These are phyloP conservation scores for Drosophila neocordata DNA, from an alignment of 1,140 invertebrate species.

Conservation along the genomic window DNA sequence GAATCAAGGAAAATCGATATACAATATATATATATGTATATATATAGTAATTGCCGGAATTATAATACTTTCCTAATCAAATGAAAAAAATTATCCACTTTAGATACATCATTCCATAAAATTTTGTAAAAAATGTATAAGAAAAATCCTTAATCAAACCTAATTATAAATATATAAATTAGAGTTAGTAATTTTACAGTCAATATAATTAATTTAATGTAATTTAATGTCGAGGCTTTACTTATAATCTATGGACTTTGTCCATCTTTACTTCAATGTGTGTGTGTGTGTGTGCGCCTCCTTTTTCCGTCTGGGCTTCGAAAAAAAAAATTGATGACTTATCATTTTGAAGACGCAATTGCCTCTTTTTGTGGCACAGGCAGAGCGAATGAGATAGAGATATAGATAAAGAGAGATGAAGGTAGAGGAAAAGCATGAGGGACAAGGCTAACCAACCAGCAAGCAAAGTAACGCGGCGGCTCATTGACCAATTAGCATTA, in stretches of 20 bases:
- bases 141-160: too few relatives aligned
- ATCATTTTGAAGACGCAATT: conserved; percentile 10
- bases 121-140: too few relatives aligned
- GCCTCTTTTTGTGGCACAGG: conserved; percentile 1
- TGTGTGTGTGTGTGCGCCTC: not conserved
- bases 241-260: not conserved
- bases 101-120: too few relatives aligned
- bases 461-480: conserved; percentile 25
- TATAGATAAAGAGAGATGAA: conserved; percentile 6
- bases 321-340: conserved; percentile 9
- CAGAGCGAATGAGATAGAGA: not conserved
- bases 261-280: not conserved
- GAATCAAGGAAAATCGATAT: too few relatives aligned
- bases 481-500: conserved; percentile 81
- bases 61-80: too few relatives aligned
- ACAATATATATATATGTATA: too few relatives aligned
- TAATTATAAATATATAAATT: too few relatives aligned
- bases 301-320: not conserved
- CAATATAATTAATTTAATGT: not conserved
- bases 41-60: too few relatives aligned
- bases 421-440: conserved; percentile 13
- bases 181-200: too few relatives aligned
- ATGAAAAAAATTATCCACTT: too few relatives aligned
- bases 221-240: not conserved
- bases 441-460: too few relatives aligned